phyloP scores from a whole-genome alignment of 2,888 invertebrate species.

The Mayetiola destructor region DNA sequence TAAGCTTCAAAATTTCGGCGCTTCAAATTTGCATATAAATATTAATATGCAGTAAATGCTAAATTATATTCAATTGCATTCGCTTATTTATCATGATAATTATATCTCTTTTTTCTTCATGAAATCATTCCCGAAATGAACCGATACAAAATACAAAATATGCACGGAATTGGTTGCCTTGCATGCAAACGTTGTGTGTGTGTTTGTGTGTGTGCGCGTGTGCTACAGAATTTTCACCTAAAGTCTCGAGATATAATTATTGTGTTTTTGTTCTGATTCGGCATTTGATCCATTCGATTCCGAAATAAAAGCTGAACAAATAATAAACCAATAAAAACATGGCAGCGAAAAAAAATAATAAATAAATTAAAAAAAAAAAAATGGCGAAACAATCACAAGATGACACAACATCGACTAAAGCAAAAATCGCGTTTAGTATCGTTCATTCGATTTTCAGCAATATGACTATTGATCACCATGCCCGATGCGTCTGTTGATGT shows the following conservation, averaged over 20 bases:
- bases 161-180: too few species aligned
- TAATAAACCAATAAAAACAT: neutral
- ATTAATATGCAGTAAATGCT: too few species aligned
- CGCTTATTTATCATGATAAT: too few species aligned
- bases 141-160: too few species aligned
- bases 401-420: slow-evolving; percentile 10
- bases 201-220: neutral
- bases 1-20: too few species aligned
- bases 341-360: neutral
- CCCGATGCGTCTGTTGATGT: neutral
- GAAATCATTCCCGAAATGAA: too few species aligned
- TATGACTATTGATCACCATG: neutral
- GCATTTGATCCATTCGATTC: neutral
- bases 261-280: neutral
- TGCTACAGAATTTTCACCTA: neutral
- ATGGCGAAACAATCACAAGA: neutral
- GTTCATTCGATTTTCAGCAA: neutral
- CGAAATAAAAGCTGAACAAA: neutral
- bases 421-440: neutral
- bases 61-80: too few species aligned
- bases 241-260: neutral
- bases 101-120: too few species aligned
- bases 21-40: too few species aligned
- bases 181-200: too few species aligned
- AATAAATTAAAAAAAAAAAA: neutral